Evolutionary conservation across 2,113 vertebrate genomes (phyloP).

Genomic region (Mastomys coucha): DNA sequence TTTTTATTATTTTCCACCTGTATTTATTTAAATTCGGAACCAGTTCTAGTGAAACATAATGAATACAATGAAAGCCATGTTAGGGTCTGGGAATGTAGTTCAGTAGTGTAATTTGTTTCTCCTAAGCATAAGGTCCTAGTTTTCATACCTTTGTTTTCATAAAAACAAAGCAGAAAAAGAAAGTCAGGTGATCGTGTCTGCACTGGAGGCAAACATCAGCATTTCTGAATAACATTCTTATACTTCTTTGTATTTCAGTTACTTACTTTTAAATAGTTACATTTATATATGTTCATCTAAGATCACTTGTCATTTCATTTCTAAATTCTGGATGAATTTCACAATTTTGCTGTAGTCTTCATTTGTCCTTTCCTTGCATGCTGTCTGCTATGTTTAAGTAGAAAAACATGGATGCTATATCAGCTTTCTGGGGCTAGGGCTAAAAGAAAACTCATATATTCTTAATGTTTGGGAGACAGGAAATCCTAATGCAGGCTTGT

Average conservation of each 20-base stretch:
- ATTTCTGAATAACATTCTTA: not conserved
- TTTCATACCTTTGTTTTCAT: not conserved
- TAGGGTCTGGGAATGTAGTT: too few species aligned
- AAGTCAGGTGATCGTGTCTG: not conserved
- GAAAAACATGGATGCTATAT: not conserved
- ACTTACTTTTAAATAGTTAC: slow-evolving; percentile 3
- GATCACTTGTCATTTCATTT: not conserved
- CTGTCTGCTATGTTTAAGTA: not conserved
- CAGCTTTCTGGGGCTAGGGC: not conserved
- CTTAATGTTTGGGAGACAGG: not conserved
- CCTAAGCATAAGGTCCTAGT: not conserved
- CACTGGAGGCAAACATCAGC: not conserved
- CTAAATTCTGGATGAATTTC: not conserved
- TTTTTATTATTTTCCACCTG: not conserved
- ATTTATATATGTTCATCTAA: not conserved
- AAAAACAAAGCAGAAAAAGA: not conserved
- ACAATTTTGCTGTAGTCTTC: not conserved
- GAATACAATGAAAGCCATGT: not conserved
- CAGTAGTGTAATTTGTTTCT: not conserved
- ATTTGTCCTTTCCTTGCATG: not conserved
- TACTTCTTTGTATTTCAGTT: not conserved
- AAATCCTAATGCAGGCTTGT: not conserved
- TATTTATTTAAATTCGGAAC: not conserved
- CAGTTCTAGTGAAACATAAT: not conserved
- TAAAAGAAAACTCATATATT: not conserved